A percentile compares a stretch with the other conserved stretches of the same genome.
Conservation (phyloP, 1,140 invertebrate species). For the Caenorhabditis tropicalis region DNA sequence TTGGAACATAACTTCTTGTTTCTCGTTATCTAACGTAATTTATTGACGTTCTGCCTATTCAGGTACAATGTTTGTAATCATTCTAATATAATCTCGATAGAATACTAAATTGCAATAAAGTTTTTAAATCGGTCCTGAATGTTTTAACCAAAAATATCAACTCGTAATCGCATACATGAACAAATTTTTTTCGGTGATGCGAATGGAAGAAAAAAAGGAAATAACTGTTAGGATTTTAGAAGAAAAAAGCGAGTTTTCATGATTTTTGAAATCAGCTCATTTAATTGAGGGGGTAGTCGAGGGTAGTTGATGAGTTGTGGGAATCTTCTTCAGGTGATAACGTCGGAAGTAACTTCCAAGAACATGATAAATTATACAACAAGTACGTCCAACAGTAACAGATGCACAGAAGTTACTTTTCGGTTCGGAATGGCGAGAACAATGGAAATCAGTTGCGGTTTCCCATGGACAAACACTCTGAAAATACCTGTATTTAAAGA, state of each 20-base stretch:
- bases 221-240: too few species aligned
- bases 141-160: too few species aligned
- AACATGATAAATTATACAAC: conserved; percentile 24
- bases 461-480: conserved; percentile 34
- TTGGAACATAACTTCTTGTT: neutral
- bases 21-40: neutral
- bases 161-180: too few species aligned
- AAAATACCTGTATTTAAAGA: neutral
- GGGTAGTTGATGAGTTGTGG: neutral
- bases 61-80: neutral
- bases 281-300: neutral
- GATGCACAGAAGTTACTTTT: conserved; percentile 31
- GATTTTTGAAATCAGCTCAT: neutral
- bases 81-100: neutral
- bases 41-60: neutral
- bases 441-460: conserved; percentile 2
- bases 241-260: too few species aligned
- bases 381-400: conserved; percentile 17
- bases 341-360: conserved; percentile 12
- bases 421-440: conserved; percentile 17
- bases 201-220: too few species aligned
- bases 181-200: too few species aligned
- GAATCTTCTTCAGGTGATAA: conserved; percentile 30
- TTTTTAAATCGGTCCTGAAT: too few species aligned
- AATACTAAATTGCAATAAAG: too few species aligned